Evolutionary conservation across 2,797 vertebrate genomes (phyloP).

Genomic region (Sarcoramphus papa): DNA sequence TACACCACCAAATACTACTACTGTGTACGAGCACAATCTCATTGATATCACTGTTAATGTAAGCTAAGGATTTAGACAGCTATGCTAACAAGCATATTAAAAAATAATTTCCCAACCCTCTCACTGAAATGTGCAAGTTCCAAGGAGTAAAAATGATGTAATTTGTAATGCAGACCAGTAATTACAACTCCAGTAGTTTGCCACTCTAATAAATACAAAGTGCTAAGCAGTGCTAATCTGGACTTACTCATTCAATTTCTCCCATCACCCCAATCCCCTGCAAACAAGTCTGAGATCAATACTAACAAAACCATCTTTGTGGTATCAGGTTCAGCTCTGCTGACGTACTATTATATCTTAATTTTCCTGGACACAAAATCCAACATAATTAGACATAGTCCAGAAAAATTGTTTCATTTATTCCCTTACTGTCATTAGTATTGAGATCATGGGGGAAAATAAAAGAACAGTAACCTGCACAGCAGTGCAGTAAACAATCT

Average conservation of each 20-base stretch:
- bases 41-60: background rate
- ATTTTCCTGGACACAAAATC: slow-evolving; percentile 59
- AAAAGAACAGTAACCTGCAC: background rate
- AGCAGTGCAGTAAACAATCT: slow-evolving; percentile 15
- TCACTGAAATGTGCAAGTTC: background rate
- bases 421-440: slow-evolving; percentile 21
- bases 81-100: background rate
- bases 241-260: slow-evolving; percentile 26
- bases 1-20: background rate
- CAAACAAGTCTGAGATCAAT: slow-evolving; percentile 46
- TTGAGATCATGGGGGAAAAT: background rate
- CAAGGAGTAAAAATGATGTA: background rate
- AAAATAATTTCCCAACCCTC: background rate
- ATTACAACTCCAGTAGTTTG: slow-evolving; percentile 37
- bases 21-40: background rate
- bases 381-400: slow-evolving; percentile 50
- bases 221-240: background rate
- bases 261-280: background rate
- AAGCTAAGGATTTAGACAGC: background rate
- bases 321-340: slow-evolving; percentile 10
- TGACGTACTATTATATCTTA: slow-evolving; percentile 5
- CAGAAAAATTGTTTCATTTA: slow-evolving; percentile 37
- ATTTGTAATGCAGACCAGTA: slow-evolving; percentile 29
- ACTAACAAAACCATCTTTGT: slow-evolving; percentile 41
- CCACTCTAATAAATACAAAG: slow-evolving; percentile 36